Evolutionary conservation across 2,888 invertebrate species (phyloP), one percentile per base, ranked within the genome.

Genomic region (Cephus pygmeus): DNA sequence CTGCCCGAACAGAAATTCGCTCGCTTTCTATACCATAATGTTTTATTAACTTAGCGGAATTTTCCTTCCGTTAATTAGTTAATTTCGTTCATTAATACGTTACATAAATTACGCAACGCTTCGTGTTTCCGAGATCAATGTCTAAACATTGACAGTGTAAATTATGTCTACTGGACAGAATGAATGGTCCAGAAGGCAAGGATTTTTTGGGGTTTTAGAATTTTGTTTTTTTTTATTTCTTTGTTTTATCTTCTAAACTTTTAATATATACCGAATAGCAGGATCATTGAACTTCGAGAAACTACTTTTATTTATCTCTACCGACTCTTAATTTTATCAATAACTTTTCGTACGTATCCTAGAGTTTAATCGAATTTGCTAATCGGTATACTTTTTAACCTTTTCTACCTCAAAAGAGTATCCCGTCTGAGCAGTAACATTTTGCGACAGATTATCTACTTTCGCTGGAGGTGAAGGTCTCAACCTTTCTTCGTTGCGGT

Each of bases 381-480:
- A 56, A 56, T 56, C 56, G 56, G 56, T 56, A 23, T 23, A 23
- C 23, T 56, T 56, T 33, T 33, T 3, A 33, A 2, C 6, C 23
- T 56, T 6, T 23, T 56, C 23, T 23, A 56, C 6, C 56, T 56
- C 2, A 56, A 56, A 56, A 31, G 71, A 31, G 71, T 71, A 12
- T 71, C 31, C 31, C 30, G 11, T 33, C 36, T 36, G 35, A 74
- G 74, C 35, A 23, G 78, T 40, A 40, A 79, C 69, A 75, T 81
- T 84, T 85, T 85, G 69, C 83, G 83, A 81, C 86, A 89, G 87
- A 84, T 88, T 79, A 88, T 90, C 82, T 90, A 90, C 84, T 89
- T 89, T 87, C 88, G 89, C 81, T 90, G 89, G 90, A 89, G 89
- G 81, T 90, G 86, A 89, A 84, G 82, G 79, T 82, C 83, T 82